Conservation (phyloP, 2,113 vertebrate genomes). For the Sula dactylatra region DNA sequence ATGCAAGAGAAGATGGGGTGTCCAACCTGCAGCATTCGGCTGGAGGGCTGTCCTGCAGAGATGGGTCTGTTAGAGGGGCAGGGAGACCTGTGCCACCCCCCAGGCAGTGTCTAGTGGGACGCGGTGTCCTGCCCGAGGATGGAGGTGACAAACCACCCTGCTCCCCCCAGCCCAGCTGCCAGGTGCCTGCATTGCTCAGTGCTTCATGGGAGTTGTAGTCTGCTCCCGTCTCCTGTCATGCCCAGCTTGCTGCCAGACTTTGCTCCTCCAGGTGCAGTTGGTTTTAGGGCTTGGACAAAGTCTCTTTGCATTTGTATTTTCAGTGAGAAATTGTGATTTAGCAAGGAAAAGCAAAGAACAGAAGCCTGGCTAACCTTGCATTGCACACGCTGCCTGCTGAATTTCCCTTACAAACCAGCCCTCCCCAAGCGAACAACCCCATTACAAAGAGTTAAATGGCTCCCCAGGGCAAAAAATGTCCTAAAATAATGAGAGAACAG, state of each 20-base stretch:
- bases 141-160: background rate
- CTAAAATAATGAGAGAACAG: background rate
- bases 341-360: background rate
- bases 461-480: background rate
- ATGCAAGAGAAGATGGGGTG: background rate
- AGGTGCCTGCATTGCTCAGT: background rate
- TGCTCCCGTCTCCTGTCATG: fast-evolving
- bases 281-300: background rate
- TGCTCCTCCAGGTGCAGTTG: background rate
- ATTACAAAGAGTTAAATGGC: fast-evolving
- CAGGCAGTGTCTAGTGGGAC: background rate
- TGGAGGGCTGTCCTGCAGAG: background rate
- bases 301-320: background rate
- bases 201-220: background rate
- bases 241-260: background rate
- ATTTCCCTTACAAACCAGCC: background rate
- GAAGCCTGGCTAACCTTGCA: background rate
- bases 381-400: background rate
- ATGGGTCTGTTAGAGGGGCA: background rate
- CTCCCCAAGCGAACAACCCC: background rate
- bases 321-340: background rate
- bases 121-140: background rate
- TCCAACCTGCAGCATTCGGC: background rate
- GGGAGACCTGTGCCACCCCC: background rate
- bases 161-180: background rate